These are phyloP conservation scores for Agapornis canus DNA, from an alignment of 2,797 vertebrate genomes.

Conservation along the genomic window DNA sequence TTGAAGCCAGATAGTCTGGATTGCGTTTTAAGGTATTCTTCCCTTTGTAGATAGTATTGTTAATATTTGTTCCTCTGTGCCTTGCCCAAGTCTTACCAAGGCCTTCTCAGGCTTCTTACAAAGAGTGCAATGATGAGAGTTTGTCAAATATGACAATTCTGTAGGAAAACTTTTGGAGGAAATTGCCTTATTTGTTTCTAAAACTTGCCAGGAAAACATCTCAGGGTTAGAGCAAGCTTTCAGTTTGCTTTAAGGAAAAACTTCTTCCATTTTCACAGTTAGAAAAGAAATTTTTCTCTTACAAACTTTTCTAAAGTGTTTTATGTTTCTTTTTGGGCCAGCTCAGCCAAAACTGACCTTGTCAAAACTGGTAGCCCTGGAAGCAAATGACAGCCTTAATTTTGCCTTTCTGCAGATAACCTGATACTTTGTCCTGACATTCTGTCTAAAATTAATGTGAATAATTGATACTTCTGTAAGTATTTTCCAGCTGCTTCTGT, in stretches of 20 bases:
- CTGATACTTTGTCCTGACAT: background rate
- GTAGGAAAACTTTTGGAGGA: rapidly evolving
- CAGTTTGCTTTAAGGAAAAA: background rate
- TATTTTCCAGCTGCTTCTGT: background rate
- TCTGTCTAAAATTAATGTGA: background rate
- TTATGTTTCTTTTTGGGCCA: rapidly evolving
- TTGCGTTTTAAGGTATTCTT: background rate
- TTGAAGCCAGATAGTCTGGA: background rate
- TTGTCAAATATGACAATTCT: background rate
- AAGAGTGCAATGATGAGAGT: background rate
- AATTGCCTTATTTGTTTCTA: background rate
- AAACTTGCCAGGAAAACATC: background rate
- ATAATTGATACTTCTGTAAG: background rate
- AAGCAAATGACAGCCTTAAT: background rate
- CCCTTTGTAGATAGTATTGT: background rate
- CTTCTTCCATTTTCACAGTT: background rate
- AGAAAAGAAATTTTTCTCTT: background rate
- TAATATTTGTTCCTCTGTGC: background rate
- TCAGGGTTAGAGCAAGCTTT: background rate
- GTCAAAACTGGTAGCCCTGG: background rate
- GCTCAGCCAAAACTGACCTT: background rate
- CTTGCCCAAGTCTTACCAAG: background rate
- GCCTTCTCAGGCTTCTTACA: background rate
- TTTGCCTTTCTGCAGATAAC: background rate
- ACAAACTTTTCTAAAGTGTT: background rate